Base-by-base conservation (phyloP, 2,113 vertebrate genomes). In the Pangasianodon hypophthalmus region DNA sequence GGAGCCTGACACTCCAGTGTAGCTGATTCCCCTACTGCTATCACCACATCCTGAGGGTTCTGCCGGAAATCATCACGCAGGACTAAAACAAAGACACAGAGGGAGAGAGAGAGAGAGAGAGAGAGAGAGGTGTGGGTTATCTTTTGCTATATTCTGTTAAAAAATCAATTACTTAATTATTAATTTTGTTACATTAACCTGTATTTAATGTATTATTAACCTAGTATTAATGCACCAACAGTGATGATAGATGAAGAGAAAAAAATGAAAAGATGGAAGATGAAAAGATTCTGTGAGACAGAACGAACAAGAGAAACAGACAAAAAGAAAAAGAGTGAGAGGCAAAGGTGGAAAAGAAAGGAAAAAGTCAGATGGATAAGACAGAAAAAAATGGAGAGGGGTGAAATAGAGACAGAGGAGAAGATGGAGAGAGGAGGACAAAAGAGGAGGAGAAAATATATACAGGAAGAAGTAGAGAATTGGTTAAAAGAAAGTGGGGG, bases 41-140 rank as follows among this genome's bases (percentile, higher is more conserved):
- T 98, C 87, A 99, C 98, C 88, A 98, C 97, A 18, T 99, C 98
- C 1, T 97, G 98, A 0, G 98, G 98, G 93, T 99, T 99, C 85
- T 99, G 98, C 88, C 98, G 96, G 95, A 99, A 99, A 95, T 99
- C 98, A 92, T 99, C 98, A 37, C 98, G 96, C 81, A 99, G 95
- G 95, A 99, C 98, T 99, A 92, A 62, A 52, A 92, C 21, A 92
- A 91, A 67, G 71, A 92, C 24, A 92, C 41, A 62, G 32, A 32
- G 37, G 13, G 37, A 82, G 29, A 60, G 16, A 56, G 5, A 50
- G 21, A 56, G 16, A 56, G 5, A 50, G 21, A 56, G 7, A n/a
- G 2, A 79, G 24, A 50, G 75, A 29, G 48, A 54, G 50, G 21
- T 24, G 19, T 77, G 41, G 19, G 73, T 50, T 48, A 50, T 48